These are phyloP conservation scores for Hydrolagus colliei DNA, from an alignment of 2,797 vertebrate genomes.

Conservation along the genomic window DNA sequence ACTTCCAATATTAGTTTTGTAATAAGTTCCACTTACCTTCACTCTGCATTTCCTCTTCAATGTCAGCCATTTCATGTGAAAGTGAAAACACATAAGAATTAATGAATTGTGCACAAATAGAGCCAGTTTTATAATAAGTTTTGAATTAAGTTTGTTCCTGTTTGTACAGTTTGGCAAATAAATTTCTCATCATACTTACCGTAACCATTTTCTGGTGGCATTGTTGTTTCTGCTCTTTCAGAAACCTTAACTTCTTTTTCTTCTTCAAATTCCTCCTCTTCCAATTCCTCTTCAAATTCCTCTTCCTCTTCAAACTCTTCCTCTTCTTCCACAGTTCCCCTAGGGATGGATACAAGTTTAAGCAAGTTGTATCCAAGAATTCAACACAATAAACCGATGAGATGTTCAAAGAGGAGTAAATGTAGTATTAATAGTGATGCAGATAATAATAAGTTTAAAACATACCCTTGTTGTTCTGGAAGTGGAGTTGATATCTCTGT, in stretches of 20 bases:
- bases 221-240: not conserved
- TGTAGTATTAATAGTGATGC: too few relatives aligned
- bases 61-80: too few relatives aligned
- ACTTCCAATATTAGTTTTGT: too few relatives aligned
- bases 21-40: too few relatives aligned
- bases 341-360: not conserved
- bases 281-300: constrained; percentile 39
- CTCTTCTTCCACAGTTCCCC: too few relatives aligned
- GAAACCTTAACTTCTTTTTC: not conserved
- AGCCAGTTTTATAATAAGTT: not conserved
- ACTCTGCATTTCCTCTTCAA: too few relatives aligned
- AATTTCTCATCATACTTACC: not conserved
- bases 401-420: not conserved
- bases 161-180: too few relatives aligned
- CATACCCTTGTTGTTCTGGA: not conserved
- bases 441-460: not conserved
- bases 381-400: not conserved
- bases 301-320: constrained; percentile 18
- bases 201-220: not conserved
- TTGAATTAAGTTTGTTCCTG: too few relatives aligned
- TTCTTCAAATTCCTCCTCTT: constrained; percentile 37
- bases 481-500: not conserved
- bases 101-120: not conserved
- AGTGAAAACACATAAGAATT: too few relatives aligned
- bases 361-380: not conserved